Evolutionary conservation across 2,888 invertebrate genomes (phyloP).

Genomic region (Cerceris rybyensis): DNA sequence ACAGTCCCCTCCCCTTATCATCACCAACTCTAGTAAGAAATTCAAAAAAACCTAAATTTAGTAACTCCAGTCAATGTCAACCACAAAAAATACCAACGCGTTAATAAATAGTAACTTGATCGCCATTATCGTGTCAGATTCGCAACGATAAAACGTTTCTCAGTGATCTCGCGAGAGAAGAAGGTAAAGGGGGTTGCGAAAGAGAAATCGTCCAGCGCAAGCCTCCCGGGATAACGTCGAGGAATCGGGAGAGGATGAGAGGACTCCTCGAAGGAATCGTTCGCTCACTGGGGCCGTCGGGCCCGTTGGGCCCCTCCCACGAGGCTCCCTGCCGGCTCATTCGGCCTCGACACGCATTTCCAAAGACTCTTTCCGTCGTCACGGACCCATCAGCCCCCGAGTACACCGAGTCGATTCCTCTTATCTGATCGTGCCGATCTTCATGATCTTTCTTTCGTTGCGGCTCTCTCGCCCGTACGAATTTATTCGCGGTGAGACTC

Average conservation of each 20-base stretch:
- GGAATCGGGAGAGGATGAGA: constrained; percentile 41
- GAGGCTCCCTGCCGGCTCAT: constrained; percentile 54
- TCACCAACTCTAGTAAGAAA: too few species aligned
- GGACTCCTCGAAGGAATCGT: too few species aligned
- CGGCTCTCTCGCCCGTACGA: constrained; percentile 50
- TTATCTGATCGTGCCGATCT: constrained; percentile 67
- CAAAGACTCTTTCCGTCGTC: constrained; percentile 72
- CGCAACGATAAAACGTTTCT: constrained; percentile 41
- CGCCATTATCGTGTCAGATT: not conserved
- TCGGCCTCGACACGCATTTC: constrained; percentile 78
- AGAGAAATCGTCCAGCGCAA: constrained; percentile 62
- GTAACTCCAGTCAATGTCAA: too few species aligned
- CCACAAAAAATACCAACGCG: too few species aligned
- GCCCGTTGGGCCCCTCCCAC: constrained; percentile 68
- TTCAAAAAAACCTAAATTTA: too few species aligned
- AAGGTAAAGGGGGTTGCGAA: constrained; percentile 64
- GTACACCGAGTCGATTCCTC: constrained; percentile 59
- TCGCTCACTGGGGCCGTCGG: not conserved
- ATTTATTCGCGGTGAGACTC: constrained; percentile 53
- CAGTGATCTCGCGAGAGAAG: constrained; percentile 34
- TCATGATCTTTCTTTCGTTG: constrained; percentile 66
- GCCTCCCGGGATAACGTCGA: constrained; percentile 49
- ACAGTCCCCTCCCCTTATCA: too few species aligned
- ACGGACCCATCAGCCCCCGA: constrained; percentile 69
- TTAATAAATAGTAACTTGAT: too few species aligned